Evolutionary conservation across 1,140 invertebrate genomes (phyloP).

Genomic region (Scaptomyza hsui): DNA sequence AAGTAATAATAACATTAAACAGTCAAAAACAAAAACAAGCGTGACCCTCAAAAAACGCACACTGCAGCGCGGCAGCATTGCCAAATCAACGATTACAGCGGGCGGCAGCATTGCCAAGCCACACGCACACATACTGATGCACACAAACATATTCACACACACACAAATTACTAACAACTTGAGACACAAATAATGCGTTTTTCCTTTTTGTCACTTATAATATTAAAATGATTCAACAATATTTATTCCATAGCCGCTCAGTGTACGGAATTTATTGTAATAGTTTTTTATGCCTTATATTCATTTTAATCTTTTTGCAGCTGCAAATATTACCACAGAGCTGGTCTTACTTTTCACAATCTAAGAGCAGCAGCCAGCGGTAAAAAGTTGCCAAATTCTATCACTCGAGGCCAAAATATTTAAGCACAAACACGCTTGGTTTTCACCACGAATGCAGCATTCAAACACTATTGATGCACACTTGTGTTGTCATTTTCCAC

Average conservation of each 20-base stretch:
- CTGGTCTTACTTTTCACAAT: slow-evolving; percentile 56
- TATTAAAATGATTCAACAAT: no score
- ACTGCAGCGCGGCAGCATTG: slow-evolving; percentile 54
- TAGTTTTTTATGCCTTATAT: slow-evolving; percentile 17
- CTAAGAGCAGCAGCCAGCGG: slow-evolving; percentile 36
- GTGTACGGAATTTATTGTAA: slow-evolving; percentile 9
- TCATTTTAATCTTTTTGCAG: slow-evolving; percentile 31
- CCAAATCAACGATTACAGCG: slow-evolving; percentile 64
- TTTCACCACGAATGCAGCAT: slow-evolving; percentile 26
- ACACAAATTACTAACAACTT: slow-evolving; percentile 23
- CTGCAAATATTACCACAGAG: slow-evolving; percentile 41
- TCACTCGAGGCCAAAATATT: slow-evolving; percentile 26
- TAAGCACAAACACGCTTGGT: slow-evolving; percentile 6
- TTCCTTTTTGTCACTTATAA: slow-evolving; percentile 2
- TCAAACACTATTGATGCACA: slow-evolving; percentile 6
- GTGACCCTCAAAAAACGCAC: slow-evolving; percentile 53
- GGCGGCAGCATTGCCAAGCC: slow-evolving; percentile 71
- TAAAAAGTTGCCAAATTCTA: slow-evolving; percentile 47
- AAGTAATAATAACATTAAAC: slow-evolving; percentile 9
- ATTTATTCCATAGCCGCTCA: background rate
- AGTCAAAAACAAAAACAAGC: slow-evolving; percentile 36
- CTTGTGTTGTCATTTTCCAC: slow-evolving; percentile 50
- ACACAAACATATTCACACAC: slow-evolving; percentile 22
- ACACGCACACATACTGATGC: slow-evolving; percentile 38
- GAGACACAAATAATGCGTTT: slow-evolving; percentile 29